Base-by-base conservation (phyloP, 2,797 vertebrate genomes). In the Cuculus canorus region DNA sequence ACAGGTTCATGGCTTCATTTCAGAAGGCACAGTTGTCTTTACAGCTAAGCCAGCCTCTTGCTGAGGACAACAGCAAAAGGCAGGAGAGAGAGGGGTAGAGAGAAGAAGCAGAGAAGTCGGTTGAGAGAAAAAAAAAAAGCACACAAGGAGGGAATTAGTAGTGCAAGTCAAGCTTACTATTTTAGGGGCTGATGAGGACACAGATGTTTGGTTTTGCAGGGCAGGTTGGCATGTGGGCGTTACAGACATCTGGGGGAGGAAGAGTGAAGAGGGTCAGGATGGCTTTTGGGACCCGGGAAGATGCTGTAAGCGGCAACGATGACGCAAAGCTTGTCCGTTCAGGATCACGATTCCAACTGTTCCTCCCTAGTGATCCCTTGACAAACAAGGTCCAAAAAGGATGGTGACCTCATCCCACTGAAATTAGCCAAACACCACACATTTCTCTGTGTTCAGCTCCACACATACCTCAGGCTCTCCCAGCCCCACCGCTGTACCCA, bases 401-500 rank as follows among this genome's bases (percentile, higher is more conserved):
- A 93, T 22, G 89, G 76, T 94, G 92, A 96, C 91, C 89, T 97
- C 95, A 96, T 91, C 89, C 71, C 92, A 64, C 82, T 96, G 92
- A 96, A 96, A 96, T 93, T 82, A 92, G 88, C 90, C 96, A 92
- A 94, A 91, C 95, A 94, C 85, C 87, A 93, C 91, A 76, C 92
- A 79, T 96, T 96, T 94, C 92, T 88, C 70, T 66, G 50, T 37
- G 63, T 88, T 93, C 92, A 56, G 93, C 88, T 82, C 80, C 43
- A 35, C 90, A 17, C 87, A 48, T 35, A 63, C 61, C 73, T 57
- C 19, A 59, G 37, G 43, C 68, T 91, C 70, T 86, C 57, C 48
- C 45, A 57, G 50, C 57, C 65, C 50, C 57, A 50, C 2, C 25
- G 25, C 89, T 32, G 45, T 73, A 17, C 24, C 25, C 56, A 24